A percentile compares a stretch with the other conserved stretches of the same genome.
phyloP scores from a whole-genome alignment of 1,140 invertebrate genomes.

The Dendroctonus ponderosae region DNA sequence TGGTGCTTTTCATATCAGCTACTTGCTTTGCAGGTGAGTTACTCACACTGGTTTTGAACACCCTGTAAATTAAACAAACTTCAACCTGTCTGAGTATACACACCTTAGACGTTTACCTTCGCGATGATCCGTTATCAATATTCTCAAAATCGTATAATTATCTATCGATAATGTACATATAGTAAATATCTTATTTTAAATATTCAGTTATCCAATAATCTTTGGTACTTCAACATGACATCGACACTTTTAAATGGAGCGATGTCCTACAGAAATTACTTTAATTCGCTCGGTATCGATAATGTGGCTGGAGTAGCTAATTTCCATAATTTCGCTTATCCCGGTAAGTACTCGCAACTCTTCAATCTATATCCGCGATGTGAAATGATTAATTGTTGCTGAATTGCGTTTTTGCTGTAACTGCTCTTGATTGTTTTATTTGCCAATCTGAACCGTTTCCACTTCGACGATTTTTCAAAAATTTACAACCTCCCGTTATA shows the following conservation, averaged over 20 bases:
- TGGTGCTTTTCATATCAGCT: constrained; percentile 15
- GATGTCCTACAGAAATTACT: constrained; percentile 42
- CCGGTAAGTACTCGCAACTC: constrained; percentile 15
- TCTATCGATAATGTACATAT: constrained; percentile 44
- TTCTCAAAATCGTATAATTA: constrained; percentile 41
- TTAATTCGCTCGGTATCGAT: constrained; percentile 29
- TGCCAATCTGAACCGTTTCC: too few species aligned
- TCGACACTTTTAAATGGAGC: constrained; percentile 36
- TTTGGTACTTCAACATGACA: constrained; percentile 44
- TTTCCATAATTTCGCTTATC: constrained; percentile 27
- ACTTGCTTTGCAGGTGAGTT: constrained; percentile 13
- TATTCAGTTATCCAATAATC: constrained; percentile 47
- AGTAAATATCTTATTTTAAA: constrained; percentile 49
- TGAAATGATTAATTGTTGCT: not conserved
- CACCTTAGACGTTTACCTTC: constrained; percentile 7
- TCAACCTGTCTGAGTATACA: constrained; percentile 27
- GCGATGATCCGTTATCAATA: constrained; percentile 41
- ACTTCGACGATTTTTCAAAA: too few species aligned
- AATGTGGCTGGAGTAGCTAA: constrained; percentile 15
- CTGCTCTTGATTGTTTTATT: too few species aligned
- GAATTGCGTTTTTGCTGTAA: too few species aligned
- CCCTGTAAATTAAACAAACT: constrained; percentile 15
- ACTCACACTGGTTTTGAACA: not conserved
- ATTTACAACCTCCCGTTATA: too few species aligned
- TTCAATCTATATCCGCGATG: too few species aligned